phyloP scores from a whole-genome alignment of 2,888 invertebrate species.

The Thecocarcelia acutangulata region DNA sequence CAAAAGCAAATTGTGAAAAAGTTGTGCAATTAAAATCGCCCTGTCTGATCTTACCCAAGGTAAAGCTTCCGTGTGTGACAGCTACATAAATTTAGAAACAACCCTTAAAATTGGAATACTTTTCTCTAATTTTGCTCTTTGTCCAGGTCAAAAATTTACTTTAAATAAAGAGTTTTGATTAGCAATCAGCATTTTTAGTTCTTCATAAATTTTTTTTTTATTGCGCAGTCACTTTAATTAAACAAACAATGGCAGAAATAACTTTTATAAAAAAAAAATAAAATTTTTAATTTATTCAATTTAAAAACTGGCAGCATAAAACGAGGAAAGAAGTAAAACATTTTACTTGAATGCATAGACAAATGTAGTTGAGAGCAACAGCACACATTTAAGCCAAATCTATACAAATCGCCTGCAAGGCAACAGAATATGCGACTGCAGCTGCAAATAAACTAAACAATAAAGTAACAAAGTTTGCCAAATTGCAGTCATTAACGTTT shows the following conservation, averaged over 20 bases:
- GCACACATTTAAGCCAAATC: not conserved
- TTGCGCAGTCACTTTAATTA: not conserved
- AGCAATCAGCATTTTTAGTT: too few relatives aligned
- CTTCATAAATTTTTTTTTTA: too few relatives aligned
- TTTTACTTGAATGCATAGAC: not conserved
- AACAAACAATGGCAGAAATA: not conserved
- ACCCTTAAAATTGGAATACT: too few relatives aligned
- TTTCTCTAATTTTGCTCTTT: too few relatives aligned
- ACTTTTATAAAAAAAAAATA: not conserved
- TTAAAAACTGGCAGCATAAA: not conserved
- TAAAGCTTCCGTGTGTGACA: too few relatives aligned
- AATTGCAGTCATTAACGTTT: slow-evolving; percentile 69
- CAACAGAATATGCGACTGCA: not conserved
- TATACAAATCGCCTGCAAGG: slow-evolving; percentile 11
- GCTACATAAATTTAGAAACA: too few relatives aligned
- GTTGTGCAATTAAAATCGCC: too few relatives aligned
- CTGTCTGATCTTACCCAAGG: too few relatives aligned
- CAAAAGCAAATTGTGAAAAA: too few relatives aligned
- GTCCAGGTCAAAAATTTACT: too few relatives aligned
- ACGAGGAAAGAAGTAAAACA: not conserved
- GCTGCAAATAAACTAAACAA: slow-evolving; percentile 9
- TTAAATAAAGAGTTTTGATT: too few relatives aligned
- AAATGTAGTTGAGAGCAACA: not conserved
- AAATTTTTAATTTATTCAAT: slow-evolving; percentile 1
- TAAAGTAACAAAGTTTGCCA: slow-evolving; percentile 59